Conservation (phyloP, 1,140 invertebrate genomes). For the Sinella curviseta region DNA sequence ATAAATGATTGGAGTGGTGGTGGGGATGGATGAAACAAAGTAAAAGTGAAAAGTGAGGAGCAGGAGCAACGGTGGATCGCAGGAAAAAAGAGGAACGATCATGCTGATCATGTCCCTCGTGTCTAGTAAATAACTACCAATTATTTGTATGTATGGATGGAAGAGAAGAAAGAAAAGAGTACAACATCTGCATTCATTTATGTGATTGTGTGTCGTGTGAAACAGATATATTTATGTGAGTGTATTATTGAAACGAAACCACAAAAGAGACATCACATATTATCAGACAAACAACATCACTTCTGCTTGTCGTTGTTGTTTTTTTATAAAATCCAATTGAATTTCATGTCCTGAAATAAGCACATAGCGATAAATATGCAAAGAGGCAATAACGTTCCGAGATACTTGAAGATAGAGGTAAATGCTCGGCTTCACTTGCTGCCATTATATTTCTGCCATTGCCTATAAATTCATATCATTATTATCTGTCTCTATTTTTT, state of each 20-base stretch:
- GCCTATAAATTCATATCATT: background rate
- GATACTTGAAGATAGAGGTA: no score
- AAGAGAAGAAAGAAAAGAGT: background rate
- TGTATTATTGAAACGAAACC: slow-evolving; percentile 19
- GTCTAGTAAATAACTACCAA: background rate
- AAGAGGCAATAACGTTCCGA: no score
- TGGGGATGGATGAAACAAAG: no score
- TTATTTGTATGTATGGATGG: background rate
- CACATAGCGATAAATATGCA: no score
- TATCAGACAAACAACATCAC: background rate
- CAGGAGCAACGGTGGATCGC: background rate
- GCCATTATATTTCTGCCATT: background rate
- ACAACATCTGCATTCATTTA: slow-evolving; percentile 13
- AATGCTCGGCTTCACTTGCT: no score
- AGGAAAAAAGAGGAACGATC: background rate
- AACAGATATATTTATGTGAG: background rate
- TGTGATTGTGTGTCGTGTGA: slow-evolving; percentile 1
- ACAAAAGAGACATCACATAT: background rate
- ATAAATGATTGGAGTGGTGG: no score
- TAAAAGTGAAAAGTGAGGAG: no score
- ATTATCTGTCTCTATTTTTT: background rate
- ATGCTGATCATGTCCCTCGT: background rate
- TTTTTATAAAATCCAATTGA: background rate
- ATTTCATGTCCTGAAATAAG: no score
- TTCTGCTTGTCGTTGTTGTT: background rate